Evolutionary conservation across 2,888 invertebrate species (phyloP).

Genomic region (Latheticus oryzae): DNA sequence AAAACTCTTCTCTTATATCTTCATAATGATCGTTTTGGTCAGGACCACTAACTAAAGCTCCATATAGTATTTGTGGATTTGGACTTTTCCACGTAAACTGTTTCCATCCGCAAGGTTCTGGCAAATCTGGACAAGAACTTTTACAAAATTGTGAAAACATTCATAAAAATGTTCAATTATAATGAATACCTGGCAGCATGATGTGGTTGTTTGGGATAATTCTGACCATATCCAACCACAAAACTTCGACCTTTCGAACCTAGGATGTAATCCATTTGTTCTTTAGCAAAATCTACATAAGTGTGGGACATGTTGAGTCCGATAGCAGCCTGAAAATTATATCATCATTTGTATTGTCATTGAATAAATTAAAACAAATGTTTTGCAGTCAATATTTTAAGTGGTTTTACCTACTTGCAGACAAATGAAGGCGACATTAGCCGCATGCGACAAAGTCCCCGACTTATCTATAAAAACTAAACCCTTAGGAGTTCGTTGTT

Average conservation of each 20-base stretch:
- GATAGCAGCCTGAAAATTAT: conserved; percentile 62
- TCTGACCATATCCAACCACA: conserved; percentile 69
- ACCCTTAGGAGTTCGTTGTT: conserved; percentile 68
- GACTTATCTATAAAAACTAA: conserved; percentile 68
- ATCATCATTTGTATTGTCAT: conserved; percentile 2
- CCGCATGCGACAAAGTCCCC: conserved; percentile 69
- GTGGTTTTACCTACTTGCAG: conserved; percentile 61
- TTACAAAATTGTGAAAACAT: conserved; percentile 13
- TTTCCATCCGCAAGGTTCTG: conserved; percentile 67
- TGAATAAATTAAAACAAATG: conserved; percentile 15
- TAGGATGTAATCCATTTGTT: conserved; percentile 70
- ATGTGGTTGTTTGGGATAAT: conserved; percentile 68
- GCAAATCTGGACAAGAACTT: conserved; percentile 68
- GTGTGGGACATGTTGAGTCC: conserved; percentile 55
- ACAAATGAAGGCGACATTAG: conserved; percentile 70
- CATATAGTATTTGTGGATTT: conserved; percentile 69
- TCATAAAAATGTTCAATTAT: background rate
- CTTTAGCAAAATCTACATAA: conserved; percentile 67
- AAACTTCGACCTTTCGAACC: conserved; percentile 69
- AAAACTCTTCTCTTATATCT: conserved; percentile 68
- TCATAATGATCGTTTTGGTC: conserved; percentile 68
- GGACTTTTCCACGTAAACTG: conserved; percentile 63
- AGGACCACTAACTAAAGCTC: conserved; percentile 71
- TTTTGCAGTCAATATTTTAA: conserved; percentile 30
- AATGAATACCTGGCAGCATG: conserved; percentile 67